A percentile compares a stretch with the other conserved stretches of the same genome.
Conservation (phyloP, 2,797 vertebrate genomes). For the Siniperca obscura region DNA sequence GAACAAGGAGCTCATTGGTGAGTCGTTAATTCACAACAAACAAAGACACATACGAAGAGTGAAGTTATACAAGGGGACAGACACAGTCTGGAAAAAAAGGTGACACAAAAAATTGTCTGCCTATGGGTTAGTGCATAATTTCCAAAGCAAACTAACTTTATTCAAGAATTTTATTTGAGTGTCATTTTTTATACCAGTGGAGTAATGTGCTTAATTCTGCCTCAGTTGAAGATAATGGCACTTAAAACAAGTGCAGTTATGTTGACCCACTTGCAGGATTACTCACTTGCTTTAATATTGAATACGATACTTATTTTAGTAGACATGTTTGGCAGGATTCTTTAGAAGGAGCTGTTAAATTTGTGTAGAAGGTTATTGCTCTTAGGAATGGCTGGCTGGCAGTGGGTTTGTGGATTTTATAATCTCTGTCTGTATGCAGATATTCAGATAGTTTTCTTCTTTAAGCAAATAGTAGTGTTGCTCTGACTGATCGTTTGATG, state of each 20-base stretch:
- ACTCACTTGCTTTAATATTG: constrained; percentile 19
- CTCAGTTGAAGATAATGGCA: constrained; percentile 23
- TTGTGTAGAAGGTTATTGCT: not conserved
- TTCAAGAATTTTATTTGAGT: constrained; percentile 14
- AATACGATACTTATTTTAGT: constrained; percentile 19
- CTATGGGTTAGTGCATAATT: not conserved
- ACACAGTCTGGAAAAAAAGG: not conserved
- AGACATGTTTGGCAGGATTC: constrained; percentile 3
- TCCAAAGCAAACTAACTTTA: constrained; percentile 5
- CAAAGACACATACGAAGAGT: not conserved
- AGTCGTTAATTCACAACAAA: constrained; percentile 46
- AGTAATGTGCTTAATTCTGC: constrained; percentile 19
- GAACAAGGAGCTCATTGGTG: constrained; percentile 99
- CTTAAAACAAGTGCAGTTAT: constrained; percentile 29
- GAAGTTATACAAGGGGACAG: not conserved
- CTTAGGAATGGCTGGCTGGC: not conserved
- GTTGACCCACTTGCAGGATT: constrained; percentile 28
- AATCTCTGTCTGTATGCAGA: constrained; percentile 4
- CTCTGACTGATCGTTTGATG: constrained; percentile 48
- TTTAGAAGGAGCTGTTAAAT: constrained; percentile 10
- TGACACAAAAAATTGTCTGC: not conserved
- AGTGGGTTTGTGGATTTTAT: not conserved
- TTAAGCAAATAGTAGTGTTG: constrained; percentile 4
- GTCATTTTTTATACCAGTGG: constrained; percentile 10
- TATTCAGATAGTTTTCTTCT: constrained; percentile 17